Percentiles rank a stretch among this genome's conserved stretches.
These are phyloP conservation scores for Ceyx margarethae DNA, from an alignment of 2,113 vertebrate species.

Conservation along the genomic window DNA sequence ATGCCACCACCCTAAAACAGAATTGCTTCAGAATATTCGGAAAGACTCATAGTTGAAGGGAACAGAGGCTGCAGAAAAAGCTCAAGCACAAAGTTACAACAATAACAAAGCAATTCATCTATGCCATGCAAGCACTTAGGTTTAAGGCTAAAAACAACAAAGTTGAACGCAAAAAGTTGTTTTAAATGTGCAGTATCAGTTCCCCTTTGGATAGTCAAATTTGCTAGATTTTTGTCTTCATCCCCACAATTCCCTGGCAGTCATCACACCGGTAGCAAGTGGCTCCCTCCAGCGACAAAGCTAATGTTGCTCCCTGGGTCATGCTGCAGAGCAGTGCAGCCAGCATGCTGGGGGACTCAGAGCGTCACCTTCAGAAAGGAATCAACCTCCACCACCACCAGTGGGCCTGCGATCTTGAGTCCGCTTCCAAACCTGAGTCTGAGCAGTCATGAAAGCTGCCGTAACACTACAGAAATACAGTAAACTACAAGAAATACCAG, in stretches of 20 bases:
- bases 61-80: slow-evolving; percentile 89
- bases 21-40: slow-evolving; percentile 99
- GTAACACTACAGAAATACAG: background rate
- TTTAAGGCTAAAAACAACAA: slow-evolving; percentile 73
- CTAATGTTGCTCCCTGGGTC: background rate
- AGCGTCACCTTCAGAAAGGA: slow-evolving; percentile 27
- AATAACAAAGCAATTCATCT: slow-evolving; percentile 72
- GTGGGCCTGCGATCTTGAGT: background rate
- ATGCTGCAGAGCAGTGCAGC: slow-evolving; percentile 17
- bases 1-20: slow-evolving; percentile 99
- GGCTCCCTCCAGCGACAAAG: background rate
- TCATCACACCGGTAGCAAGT: background rate
- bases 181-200: slow-evolving; percentile 81
- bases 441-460: background rate
- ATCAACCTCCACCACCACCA: slow-evolving; percentile 8
- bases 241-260: background rate
- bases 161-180: slow-evolving; percentile 66
- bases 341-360: slow-evolving; percentile 14
- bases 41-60: slow-evolving; percentile 89
- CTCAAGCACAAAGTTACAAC: slow-evolving; percentile 85
- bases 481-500: slow-evolving; percentile 11
- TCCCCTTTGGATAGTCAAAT: background rate
- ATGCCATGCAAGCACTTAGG: slow-evolving; percentile 81
- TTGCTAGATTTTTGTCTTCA: background rate
- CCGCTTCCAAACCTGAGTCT: slow-evolving; percentile 45